Base-by-base conservation (phyloP, 2,888 invertebrate species). In the Noctuana brunneofusca region DNA sequence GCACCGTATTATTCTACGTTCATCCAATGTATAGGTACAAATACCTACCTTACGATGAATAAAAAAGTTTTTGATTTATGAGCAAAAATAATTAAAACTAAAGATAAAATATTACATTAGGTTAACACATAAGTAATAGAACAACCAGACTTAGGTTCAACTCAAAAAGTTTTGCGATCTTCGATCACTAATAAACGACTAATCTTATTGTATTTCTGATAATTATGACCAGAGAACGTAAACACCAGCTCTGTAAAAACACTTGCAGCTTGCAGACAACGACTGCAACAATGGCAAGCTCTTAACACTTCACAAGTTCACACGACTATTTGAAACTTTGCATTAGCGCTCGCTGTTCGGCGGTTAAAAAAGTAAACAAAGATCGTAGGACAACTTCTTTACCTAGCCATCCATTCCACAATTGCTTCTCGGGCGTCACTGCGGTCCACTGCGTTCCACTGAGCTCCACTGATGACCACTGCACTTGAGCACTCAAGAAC, bases 341-440 rank as follows among this genome's bases (percentile, higher is more conserved):
- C 46, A 46, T 46, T 20, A 20, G 46, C 46, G 18, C 20, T 48
- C 48, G 22, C 48, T 18, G 9, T 35, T 48, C 18, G 48, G 14
- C 46, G 32, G 53, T 30, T 59, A 14, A 38, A 46, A 49, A 27
- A 50, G 52, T 53, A 63, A 63, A 57, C 63, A 62, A 62, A 55
- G 22, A 24, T 9, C 55, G 63, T 58, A 56, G n/a, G 50, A 49
- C 38, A 53, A 41, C 30, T 18, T 20, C 20, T n/a, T 68, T 74
- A 75, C 74, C 74, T 75, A 72, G 74, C 74, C 74, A 75, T 75
- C 73, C 74, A 75, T 75, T 69, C 72, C 73, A 72, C 70, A 49
- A 6, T 63, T 41, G 63, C 12, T 63, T 20, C 55, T 38, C 56
- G 50, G 63, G 56, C 56, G 63, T 58, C 63, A 63, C 63, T 63